A percentile compares a stretch with the other conserved stretches of the same genome.
These are phyloP conservation scores for Drosophila kokeensis DNA, from an alignment of 2,888 invertebrate genomes.

Conservation along the genomic window DNA sequence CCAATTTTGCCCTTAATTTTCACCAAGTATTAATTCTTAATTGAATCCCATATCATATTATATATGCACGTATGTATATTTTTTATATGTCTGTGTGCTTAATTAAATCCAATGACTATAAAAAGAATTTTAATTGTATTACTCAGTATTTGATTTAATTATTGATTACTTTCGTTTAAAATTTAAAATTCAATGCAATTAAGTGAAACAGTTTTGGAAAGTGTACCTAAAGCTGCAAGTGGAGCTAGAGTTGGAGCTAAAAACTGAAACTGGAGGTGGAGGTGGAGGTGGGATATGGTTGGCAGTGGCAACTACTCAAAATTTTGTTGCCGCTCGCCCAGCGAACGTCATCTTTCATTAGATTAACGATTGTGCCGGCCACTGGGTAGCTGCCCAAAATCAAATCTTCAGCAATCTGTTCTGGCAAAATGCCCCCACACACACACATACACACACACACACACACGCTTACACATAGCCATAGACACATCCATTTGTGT, in stretches of 20 bases:
- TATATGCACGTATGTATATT: no score
- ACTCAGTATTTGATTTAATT: neutral
- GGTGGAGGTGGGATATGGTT: neutral
- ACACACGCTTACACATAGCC: neutral
- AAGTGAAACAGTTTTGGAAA: neutral
- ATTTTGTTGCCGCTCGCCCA: conserved; percentile 38
- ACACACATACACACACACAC: conserved; percentile 1
- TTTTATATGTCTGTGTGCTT: no score
- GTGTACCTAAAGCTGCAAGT: neutral
- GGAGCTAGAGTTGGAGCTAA: neutral
- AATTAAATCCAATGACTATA: neutral
- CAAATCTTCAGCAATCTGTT: conserved; percentile 77
- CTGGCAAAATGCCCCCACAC: conserved; percentile 59
- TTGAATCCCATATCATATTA: no score
- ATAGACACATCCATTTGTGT: conserved; percentile 24
- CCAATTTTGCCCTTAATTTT: neutral
- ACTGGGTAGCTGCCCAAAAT: conserved; percentile 66
- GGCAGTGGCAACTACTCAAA: conserved; percentile 26
- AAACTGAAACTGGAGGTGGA: neutral
- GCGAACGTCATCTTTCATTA: conserved; percentile 76
- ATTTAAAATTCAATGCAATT: neutral
- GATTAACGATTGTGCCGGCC: conserved; percentile 71
- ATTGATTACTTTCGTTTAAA: neutral
- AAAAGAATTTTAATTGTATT: neutral
- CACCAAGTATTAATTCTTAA: no score